Evolutionary conservation across 2,113 vertebrate genomes (phyloP).

Genomic region (Dermatemys mawii): DNA sequence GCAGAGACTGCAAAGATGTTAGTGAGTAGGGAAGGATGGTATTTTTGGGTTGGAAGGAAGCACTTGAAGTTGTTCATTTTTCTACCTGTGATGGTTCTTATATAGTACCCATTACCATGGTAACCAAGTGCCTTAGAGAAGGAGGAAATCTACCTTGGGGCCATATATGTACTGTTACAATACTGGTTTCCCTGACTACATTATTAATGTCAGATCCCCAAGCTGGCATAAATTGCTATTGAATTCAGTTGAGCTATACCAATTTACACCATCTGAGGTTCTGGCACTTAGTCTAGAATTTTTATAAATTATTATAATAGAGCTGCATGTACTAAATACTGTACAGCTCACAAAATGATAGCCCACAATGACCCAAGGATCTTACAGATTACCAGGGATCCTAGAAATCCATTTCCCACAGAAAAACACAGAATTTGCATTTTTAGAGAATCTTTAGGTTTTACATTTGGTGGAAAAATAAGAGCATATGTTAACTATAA

Average conservation of each 20-base stretch:
- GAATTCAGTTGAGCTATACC: neutral
- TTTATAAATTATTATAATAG: neutral
- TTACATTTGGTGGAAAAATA: too few species aligned
- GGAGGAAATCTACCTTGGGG: slow-evolving; percentile 56
- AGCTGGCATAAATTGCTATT: neutral
- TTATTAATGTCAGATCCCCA: slow-evolving; percentile 56
- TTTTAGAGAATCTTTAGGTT: too few species aligned
- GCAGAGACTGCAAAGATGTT: neutral
- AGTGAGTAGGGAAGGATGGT: neutral
- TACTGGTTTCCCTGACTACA: slow-evolving; percentile 31
- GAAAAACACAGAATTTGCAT: too few species aligned
- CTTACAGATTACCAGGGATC: neutral
- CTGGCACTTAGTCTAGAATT: neutral
- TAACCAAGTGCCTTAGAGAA: slow-evolving; percentile 53
- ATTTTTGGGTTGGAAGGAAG: slow-evolving; percentile 53
- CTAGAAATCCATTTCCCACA: too few species aligned
- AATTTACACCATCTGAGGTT: neutral
- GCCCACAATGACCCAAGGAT: neutral
- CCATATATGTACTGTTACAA: slow-evolving; percentile 23
- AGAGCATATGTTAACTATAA: too few species aligned
- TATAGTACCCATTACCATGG: slow-evolving; percentile 63
- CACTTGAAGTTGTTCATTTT: slow-evolving; percentile 62
- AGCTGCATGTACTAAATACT: neutral
- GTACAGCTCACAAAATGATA: neutral
- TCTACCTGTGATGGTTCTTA: slow-evolving; percentile 46